These are phyloP conservation scores for Zenarchopterus dispar DNA, from an alignment of 2,797 vertebrate species.

Conservation along the genomic window DNA sequence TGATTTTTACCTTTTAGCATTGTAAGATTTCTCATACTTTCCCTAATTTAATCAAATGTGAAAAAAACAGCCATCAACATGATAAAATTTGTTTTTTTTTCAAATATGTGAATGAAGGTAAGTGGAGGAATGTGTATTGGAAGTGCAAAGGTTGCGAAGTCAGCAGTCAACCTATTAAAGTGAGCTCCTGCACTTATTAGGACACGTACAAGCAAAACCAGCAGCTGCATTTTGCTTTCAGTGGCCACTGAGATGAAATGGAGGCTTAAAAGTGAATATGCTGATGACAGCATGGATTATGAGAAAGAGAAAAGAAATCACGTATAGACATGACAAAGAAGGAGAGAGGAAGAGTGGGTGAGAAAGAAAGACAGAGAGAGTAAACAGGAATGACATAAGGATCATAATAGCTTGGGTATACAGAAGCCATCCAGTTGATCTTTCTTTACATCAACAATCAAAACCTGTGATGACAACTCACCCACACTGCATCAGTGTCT, in stretches of 20 bases:
- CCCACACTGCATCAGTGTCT: neutral
- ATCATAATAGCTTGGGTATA: neutral
- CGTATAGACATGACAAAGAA: slow-evolving; percentile 1
- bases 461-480: neutral
- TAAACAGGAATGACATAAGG: slow-evolving; percentile 3
- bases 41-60: too few species aligned
- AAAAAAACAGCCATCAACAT: too few species aligned
- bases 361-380: neutral
- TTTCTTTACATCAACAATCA: too few species aligned
- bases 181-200: slow-evolving; percentile 35
- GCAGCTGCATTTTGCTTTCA: slow-evolving; percentile 54
- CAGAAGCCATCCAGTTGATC: too few species aligned
- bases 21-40: too few species aligned
- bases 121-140: neutral
- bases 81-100: too few species aligned
- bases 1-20: too few species aligned
- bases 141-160: slow-evolving; percentile 19
- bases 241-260: slow-evolving; percentile 50
- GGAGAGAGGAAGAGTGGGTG: neutral
- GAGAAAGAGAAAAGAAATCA: slow-evolving; percentile 15
- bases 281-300: slow-evolving; percentile 56
- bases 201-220: slow-evolving; percentile 58
- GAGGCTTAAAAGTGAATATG: slow-evolving; percentile 52
- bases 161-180: slow-evolving; percentile 31
- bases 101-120: too few species aligned